Conservation (phyloP, 2,113 vertebrate species). For the Callipepla californica region DNA sequence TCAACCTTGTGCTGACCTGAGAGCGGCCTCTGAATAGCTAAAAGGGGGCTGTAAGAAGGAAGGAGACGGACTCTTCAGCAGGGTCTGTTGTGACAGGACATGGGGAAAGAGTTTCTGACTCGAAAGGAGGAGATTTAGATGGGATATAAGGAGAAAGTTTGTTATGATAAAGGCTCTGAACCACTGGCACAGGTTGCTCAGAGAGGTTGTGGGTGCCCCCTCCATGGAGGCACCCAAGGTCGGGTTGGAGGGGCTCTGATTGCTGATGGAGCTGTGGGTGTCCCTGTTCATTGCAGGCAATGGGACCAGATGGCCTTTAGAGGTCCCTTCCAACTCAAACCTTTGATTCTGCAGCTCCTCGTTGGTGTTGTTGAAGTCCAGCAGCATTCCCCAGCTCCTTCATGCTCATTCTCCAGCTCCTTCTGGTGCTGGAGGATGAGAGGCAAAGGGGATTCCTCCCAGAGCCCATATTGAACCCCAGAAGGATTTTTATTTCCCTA, state of each 20-base stretch:
- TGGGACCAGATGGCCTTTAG: neutral
- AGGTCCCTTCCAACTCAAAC: neutral
- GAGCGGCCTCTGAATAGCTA: neutral
- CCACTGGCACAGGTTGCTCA: neutral
- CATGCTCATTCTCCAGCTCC: neutral
- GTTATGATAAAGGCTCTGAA: neutral
- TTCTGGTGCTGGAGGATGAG: neutral
- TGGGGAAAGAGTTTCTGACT: neutral
- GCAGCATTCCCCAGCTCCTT: neutral
- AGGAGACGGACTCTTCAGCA: neutral
- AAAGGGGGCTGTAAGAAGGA: neutral
- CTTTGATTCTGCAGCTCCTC: neutral
- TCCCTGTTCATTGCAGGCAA: neutral
- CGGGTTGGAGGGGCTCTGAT: no score
- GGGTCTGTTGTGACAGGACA: neutral
- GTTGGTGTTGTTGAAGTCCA: neutral
- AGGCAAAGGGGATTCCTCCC: slow-evolving; percentile 2
- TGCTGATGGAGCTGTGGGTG: no score
- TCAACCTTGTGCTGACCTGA: neutral
- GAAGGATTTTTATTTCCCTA: neutral
- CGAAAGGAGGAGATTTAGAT: neutral
- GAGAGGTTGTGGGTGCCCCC: neutral
- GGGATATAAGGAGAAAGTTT: neutral
- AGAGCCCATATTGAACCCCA: neutral
- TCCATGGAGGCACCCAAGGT: neutral